A percentile compares a stretch with the other conserved stretches of the same genome.
phyloP scores from a whole-genome alignment of 2,797 vertebrate species.

The Phaenicophaeus curvirostris region DNA sequence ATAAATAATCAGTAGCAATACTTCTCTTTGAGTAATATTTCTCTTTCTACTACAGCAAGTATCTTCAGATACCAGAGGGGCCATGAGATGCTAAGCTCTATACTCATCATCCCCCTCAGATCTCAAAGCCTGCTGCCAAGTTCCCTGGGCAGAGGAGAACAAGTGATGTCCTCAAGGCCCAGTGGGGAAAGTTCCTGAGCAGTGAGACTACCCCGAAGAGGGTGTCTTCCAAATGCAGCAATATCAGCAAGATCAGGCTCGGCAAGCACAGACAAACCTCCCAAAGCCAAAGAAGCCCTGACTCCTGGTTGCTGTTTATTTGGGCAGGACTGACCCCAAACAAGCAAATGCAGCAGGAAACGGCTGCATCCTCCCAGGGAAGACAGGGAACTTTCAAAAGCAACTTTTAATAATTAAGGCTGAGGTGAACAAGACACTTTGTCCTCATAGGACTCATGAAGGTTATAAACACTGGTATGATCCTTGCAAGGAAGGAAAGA shows the following conservation, averaged over 20 bases:
- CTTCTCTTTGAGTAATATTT: not conserved
- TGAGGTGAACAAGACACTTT: not conserved
- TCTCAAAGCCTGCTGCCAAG: not conserved
- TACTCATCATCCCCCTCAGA: not conserved
- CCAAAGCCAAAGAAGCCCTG: not conserved
- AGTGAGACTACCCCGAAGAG: not conserved
- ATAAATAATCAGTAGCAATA: not conserved
- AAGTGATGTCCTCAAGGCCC: not conserved
- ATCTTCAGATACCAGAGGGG: not conserved
- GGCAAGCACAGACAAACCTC: not conserved
- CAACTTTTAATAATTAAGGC: not conserved
- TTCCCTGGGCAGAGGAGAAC: not conserved
- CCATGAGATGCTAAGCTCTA: not conserved
- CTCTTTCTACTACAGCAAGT: not conserved
- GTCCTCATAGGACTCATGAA: not conserved
- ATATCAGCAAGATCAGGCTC: not conserved
- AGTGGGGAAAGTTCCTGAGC: not conserved
- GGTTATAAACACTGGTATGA: fast-evolving
- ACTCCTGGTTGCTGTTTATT: not conserved
- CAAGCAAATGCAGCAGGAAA: not conserved
- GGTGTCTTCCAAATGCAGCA: not conserved
- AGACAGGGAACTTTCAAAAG: not conserved
- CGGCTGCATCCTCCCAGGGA: not conserved
- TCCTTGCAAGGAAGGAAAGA: not conserved
- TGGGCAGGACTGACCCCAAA: not conserved